These are phyloP conservation scores for Lates calcarifer DNA, from an alignment of 2,113 vertebrate species.

Conservation along the genomic window DNA sequence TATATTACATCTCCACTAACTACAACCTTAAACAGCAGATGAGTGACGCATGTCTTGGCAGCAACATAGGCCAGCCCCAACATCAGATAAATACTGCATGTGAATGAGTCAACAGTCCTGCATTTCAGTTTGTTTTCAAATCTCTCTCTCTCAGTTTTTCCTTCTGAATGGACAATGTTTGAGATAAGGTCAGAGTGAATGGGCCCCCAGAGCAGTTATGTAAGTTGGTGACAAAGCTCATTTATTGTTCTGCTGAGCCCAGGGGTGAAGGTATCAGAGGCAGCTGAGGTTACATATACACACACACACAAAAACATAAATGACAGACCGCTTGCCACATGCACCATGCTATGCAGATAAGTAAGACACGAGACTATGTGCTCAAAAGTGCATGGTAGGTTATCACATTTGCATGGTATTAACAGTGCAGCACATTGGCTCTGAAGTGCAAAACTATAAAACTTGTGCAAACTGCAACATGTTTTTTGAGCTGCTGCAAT, in stretches of 20 bases:
- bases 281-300: conserved; percentile 33
- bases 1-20: not conserved
- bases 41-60: conserved; percentile 23
- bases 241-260: conserved; percentile 67
- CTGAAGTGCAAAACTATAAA: not conserved
- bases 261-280: conserved; percentile 54
- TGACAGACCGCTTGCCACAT: conserved; percentile 17
- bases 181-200: conserved; percentile 60
- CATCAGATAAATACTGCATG: conserved; percentile 31
- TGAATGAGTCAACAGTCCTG: conserved; percentile 29
- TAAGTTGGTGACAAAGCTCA: conserved; percentile 75
- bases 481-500: too few relatives aligned
- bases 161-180: conserved; percentile 54
- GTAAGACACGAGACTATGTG: not conserved
- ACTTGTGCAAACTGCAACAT: not conserved
- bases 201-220: conserved; percentile 59
- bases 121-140: conserved; percentile 53
- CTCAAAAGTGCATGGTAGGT: not conserved
- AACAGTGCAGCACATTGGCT: not conserved
- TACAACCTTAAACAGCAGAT: not conserved
- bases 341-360: not conserved
- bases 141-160: conserved; percentile 35
- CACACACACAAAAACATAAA: conserved; percentile 12
- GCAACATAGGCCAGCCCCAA: not conserved
- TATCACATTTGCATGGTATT: not conserved